Evolutionary conservation across 2,113 vertebrate genomes (phyloP).

Genomic region (Syrrhaptes paradoxus): DNA sequence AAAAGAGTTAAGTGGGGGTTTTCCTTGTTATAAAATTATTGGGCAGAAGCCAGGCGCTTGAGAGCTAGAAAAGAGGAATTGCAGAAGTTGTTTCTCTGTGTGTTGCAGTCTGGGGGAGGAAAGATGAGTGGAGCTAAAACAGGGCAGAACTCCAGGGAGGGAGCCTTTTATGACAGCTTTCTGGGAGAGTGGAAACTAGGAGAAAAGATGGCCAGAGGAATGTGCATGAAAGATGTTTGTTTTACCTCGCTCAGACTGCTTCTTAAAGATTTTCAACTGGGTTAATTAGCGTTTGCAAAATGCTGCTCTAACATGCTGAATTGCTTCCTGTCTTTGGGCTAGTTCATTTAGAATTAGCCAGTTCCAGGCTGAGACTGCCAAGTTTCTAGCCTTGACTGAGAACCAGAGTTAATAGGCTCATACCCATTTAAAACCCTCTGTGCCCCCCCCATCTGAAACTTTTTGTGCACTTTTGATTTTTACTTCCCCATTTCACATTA

Average conservation of each 20-base stretch:
- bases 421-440: not conserved
- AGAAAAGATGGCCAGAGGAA: slow-evolving; percentile 45
- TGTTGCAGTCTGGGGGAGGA: slow-evolving; percentile 24
- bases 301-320: not conserved
- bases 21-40: slow-evolving; percentile 21
- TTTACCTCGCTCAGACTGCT: slow-evolving; percentile 23
- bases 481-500: not conserved
- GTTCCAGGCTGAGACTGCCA: not conserved
- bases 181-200: slow-evolving; percentile 17
- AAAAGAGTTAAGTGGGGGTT: not conserved
- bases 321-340: slow-evolving; percentile 13
- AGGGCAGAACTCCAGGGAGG: slow-evolving; percentile 20
- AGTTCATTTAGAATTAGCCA: not conserved
- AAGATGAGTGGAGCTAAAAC: slow-evolving; percentile 17
- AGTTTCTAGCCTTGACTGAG: not conserved
- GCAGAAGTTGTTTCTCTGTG: slow-evolving; percentile 20
- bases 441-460: not conserved
- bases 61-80: slow-evolving; percentile 8
- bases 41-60: not conserved
- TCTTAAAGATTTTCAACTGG: not conserved
- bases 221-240: slow-evolving; percentile 18
- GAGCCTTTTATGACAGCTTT: slow-evolving; percentile 53
- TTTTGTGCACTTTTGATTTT: fast-evolving
- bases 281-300: slow-evolving; percentile 46
- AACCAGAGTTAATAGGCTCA: not conserved